phyloP scores from a whole-genome alignment of 1,140 invertebrate species.

The Ceratosolen fusciceps region DNA sequence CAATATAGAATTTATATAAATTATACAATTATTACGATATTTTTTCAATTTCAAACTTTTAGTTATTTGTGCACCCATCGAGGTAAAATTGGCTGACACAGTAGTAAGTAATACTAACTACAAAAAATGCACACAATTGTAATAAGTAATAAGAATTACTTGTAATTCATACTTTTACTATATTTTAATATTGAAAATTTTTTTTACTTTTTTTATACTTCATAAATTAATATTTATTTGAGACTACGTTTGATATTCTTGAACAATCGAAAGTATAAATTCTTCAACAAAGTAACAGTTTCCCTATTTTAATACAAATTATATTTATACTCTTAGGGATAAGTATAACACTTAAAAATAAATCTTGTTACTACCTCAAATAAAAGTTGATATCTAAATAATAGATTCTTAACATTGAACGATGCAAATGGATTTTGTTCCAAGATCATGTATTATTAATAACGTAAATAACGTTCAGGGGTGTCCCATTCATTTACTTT shows the following conservation, averaged over 20 bases:
- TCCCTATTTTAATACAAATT: not conserved
- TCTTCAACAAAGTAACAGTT: not conserved
- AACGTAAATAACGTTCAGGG: constrained; percentile 57
- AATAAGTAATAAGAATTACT: constrained; percentile 13
- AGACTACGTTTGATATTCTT: not conserved
- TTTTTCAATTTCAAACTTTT: constrained; percentile 25
- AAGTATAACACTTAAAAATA: not conserved
- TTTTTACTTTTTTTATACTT: not conserved
- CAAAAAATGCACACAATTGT: constrained; percentile 43
- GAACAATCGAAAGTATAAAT: constrained; percentile 4
- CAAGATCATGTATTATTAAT: constrained; percentile 30
- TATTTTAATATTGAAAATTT: not conserved
- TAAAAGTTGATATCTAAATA: not conserved
- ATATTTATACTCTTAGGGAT: constrained; percentile 1
- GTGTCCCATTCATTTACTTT: constrained; percentile 59
- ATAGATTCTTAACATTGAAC: not conserved
- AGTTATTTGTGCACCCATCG: constrained; percentile 40
- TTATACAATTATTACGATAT: constrained; percentile 47
- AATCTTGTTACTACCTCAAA: not conserved
- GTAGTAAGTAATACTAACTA: not conserved
- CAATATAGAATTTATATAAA: constrained; percentile 23
- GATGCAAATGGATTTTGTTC: constrained; percentile 20
- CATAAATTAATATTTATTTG: not conserved
- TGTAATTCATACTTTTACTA: not conserved
- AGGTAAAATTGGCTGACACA: constrained; percentile 11